These are phyloP conservation scores for Epirrhoe tristata DNA, from an alignment of 2,888 invertebrate species.

Conservation along the genomic window DNA sequence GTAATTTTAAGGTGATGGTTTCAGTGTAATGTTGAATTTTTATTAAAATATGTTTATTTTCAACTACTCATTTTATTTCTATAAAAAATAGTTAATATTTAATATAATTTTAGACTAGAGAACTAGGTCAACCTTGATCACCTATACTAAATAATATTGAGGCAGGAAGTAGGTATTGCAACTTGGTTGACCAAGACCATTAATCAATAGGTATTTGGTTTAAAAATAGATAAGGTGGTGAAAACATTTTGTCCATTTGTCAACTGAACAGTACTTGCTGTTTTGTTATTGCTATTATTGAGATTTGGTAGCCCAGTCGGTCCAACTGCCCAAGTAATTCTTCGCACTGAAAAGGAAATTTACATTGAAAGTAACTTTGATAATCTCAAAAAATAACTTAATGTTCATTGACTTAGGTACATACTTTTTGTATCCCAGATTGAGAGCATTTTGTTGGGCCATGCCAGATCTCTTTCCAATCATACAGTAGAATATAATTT, in stretches of 20 bases:
- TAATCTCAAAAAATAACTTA: not conserved
- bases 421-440: constrained; percentile 87
- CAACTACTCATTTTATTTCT: constrained; percentile 3
- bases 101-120: not conserved
- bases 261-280: not conserved
- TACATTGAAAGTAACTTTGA: not conserved
- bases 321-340: constrained; percentile 86
- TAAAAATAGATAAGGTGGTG: not conserved
- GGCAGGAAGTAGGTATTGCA: not conserved
- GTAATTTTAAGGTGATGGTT: constrained; percentile 11
- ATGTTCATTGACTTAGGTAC: not conserved
- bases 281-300: constrained; percentile 8
- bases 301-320: constrained; percentile 79
- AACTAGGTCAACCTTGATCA: not conserved
- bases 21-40: not conserved
- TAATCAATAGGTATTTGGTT: not conserved
- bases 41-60: constrained; percentile 6
- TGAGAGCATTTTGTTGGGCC: constrained; percentile 85
- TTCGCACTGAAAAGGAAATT: constrained; percentile 75
- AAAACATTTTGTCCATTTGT: not conserved
- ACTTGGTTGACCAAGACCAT: not conserved
- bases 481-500: constrained; percentile 89
- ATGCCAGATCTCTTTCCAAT: constrained; percentile 87
- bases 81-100: not conserved
- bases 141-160: not conserved